These are phyloP conservation scores for Odocoileus hemionus DNA, from an alignment of 2,113 vertebrate species.

Conservation along the genomic window DNA sequence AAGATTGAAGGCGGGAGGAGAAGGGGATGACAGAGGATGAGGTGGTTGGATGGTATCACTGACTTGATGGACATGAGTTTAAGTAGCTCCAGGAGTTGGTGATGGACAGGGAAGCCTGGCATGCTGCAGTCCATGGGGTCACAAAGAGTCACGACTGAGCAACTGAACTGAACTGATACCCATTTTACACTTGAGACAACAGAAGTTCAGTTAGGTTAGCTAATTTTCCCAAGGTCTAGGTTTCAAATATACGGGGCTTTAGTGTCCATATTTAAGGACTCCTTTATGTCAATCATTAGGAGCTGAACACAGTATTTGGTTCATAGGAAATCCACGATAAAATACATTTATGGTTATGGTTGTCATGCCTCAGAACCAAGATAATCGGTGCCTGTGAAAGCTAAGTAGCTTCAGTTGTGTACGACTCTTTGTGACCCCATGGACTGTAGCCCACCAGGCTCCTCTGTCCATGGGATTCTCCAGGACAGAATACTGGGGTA, in stretches of 20 bases:
- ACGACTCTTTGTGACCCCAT: accelerated
- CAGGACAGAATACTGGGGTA: background rate
- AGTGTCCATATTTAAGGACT: background rate
- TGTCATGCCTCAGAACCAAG: background rate
- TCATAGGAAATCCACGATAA: background rate
- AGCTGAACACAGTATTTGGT: background rate
- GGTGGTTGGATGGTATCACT: background rate
- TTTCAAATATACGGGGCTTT: background rate
- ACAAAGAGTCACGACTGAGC: background rate
- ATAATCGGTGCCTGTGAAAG: background rate
- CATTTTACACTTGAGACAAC: background rate
- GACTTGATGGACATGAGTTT: background rate
- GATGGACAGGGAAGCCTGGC: background rate
- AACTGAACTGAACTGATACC: background rate
- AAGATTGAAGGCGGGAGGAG: accelerated
- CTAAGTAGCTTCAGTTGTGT: background rate
- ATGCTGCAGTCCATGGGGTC: background rate
- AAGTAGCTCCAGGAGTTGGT: background rate
- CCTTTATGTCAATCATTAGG: background rate
- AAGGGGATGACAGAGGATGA: background rate
- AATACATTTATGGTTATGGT: background rate
- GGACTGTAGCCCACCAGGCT: background rate
- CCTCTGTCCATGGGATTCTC: background rate
- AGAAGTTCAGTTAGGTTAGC: background rate
- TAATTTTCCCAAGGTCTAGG: background rate